Base-by-base conservation (phyloP, 2,888 invertebrate genomes). In the Tryphoninae sp. region DNA sequence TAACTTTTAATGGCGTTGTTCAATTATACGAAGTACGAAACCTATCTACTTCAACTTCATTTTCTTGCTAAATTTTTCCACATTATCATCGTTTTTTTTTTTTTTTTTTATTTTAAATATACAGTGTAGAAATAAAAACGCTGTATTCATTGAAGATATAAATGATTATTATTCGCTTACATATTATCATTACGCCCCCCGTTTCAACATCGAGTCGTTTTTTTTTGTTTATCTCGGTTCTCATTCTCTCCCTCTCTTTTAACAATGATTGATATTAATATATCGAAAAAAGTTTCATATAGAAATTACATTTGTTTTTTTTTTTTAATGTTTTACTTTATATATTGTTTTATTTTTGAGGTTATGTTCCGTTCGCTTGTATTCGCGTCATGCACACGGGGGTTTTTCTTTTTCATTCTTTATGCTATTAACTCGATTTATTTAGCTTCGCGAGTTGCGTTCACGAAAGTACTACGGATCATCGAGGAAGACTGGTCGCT, bases 1-100 rank as follows among this genome's bases (percentile, higher is more conserved):
- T 86, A 88, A 87, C 81, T 85, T 86, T 85, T 83, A 86, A 82
- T 87, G 86, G 86, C 87, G 78, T 88, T 85, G 85, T 86, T 88
- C 85, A 88, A 74, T 73, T 45, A 88, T 87, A 89, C 86, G 87
- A 88, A 89, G 87, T 89, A 89, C 87, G 89, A 89, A 89, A 89
- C 85, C 89, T 89, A 88, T 86, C 86, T 85, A 82, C 74, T 84
- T 85, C 84, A 87, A 88, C 85, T 86, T 84, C 78, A 83, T 84
- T 87, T 86, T 78, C 85, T 84, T 82, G 83, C 83, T 86, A 86
- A 61, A 67, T 76, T 76, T 33, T 33, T 33, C 33, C 69, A 51
- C 42, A 64, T 73, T 61, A 67, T 65, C 68, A 64, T 64, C 69
- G n/a, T 69, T 51, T 64, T 69, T 23, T 61, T 68, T 22, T 68